Conservation (phyloP, 1,140 invertebrate species). For the Apocrypta bakeri region DNA sequence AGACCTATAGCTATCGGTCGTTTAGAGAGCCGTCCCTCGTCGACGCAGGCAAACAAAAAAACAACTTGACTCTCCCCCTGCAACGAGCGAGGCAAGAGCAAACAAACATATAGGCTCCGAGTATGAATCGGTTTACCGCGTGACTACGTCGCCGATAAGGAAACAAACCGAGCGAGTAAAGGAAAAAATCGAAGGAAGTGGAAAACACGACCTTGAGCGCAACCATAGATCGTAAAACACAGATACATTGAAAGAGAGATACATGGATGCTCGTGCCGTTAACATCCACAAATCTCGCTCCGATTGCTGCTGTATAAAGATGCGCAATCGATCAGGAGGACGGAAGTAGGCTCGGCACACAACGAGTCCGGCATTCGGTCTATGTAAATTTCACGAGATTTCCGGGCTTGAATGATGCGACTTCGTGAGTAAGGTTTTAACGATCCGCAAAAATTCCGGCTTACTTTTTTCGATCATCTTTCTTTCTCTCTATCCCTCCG, state of each 20-base stretch:
- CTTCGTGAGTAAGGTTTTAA: neutral
- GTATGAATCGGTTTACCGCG: neutral
- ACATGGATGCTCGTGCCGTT: neutral
- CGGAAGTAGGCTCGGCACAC: neutral
- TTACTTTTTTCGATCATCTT: neutral
- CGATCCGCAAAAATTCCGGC: constrained; percentile 5
- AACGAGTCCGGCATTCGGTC: neutral
- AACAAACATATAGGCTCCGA: neutral
- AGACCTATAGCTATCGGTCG: neutral
- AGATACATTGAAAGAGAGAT: neutral
- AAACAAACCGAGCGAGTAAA: neutral
- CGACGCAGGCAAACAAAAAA: neutral
- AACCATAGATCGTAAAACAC: neutral
- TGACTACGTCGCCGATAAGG: neutral
- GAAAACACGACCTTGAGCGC: neutral
- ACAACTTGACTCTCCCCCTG: neutral
- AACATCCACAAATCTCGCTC: constrained; percentile 22
- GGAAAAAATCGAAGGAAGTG: neutral
- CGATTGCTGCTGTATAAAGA: neutral
- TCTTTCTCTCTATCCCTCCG: neutral
- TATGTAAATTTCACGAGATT: constrained; percentile 19
- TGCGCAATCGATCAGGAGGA: constrained; percentile 8
- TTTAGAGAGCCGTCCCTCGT: neutral
- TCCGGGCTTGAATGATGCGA: constrained; percentile 16
- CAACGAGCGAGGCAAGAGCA: no score